Base-by-base conservation (phyloP, 1,140 invertebrate species). In the Periplaneta americana region DNA sequence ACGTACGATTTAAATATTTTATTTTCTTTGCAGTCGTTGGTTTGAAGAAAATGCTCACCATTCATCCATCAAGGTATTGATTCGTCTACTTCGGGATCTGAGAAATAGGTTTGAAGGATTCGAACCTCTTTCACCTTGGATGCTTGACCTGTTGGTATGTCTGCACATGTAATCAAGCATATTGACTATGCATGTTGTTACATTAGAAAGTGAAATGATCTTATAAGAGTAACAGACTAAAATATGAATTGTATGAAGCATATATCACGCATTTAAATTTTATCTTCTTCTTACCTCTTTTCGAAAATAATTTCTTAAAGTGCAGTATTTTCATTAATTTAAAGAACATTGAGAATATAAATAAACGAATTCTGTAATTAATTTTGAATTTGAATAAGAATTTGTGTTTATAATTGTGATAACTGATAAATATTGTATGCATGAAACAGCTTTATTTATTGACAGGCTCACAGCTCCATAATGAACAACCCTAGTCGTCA, bases 1-100 rank as follows among this genome's bases (percentile, higher is more conserved):
- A 75, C 33, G 13, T 2, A 75, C 13, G n/a, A 32, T 28, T 75
- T 75, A 18, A 17, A 57, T 57, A n/a, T 76, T 22, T 75, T 79
- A 1, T 36, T 35, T 74, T 22, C 80, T 83, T 81, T 39, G 18
- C 48, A 82, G 96, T 39, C 93, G 97, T 6, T 99, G 98, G 98
- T 99, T 99, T 88, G 98, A 99, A 87, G 98, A 99, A 89, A 98
- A 98, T 88, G 98, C 97, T 10, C 97, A 97, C 87, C 97, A 99
- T 88, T 98, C 98, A 6, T 97, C 97, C 36, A 98, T 99, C 78
- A 99, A 99, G 91, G 96, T 98, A 18, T 88, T 99, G 0, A 98
- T 99, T 84, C 92, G 98, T 18, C 90, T 99, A 31, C 88, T 99
- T 2, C 93, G 97, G 84, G 98, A 99, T 89, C 90, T 99, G 83